Evolutionary conservation across 2,888 invertebrate genomes (phyloP), one percentile per base, ranked within the genome.

Genomic region (Sarcophaga subvicina): DNA sequence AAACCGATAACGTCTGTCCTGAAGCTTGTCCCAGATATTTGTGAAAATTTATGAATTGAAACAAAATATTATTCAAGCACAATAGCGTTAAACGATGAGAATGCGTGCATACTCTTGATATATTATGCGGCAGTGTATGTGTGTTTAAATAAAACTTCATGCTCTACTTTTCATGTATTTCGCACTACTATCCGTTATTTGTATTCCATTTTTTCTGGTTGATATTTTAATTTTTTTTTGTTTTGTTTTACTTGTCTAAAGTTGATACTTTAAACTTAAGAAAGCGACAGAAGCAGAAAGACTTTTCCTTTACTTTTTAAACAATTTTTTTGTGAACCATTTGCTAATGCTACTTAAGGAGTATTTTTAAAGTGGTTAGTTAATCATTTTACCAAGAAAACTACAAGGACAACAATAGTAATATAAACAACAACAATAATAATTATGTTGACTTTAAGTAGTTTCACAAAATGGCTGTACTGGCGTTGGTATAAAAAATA

Each of bases 281-380:
- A 64, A 49, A 54, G 27, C 11, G 14, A 14, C 14, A 4, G 49
- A 80, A 78, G 17, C 14, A 25, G 62, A 70, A 70, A 54, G 17
- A 54, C 54, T 54, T 54, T 49, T 49, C 14, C 49, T 49, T 4
- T 49, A 49, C 14, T 2, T 12, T 49, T 49, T 22, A 22, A 22
- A 12, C 2, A 49, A 27, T 27, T 3, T 49, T 54, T 54, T 54
- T 54, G 54, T 79, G 49, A 27, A 70, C 79, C 25, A 62, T 27
- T 70, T 79, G 63, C 79, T 54, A 70, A 70, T 27, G 47, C 47
- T 47, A 67, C 75, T 76, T 76, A 76, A 49, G 64, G 75, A 69
- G 37, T 37, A 75, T 75, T 75, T 81, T 69, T 25, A 81, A 80
- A 75, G 75, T 81, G 75, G 73, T 81, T 69, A 75, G 67, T 75